Base-by-base conservation (phyloP, 1,140 invertebrate species). In the Drosophila pectinifera region DNA sequence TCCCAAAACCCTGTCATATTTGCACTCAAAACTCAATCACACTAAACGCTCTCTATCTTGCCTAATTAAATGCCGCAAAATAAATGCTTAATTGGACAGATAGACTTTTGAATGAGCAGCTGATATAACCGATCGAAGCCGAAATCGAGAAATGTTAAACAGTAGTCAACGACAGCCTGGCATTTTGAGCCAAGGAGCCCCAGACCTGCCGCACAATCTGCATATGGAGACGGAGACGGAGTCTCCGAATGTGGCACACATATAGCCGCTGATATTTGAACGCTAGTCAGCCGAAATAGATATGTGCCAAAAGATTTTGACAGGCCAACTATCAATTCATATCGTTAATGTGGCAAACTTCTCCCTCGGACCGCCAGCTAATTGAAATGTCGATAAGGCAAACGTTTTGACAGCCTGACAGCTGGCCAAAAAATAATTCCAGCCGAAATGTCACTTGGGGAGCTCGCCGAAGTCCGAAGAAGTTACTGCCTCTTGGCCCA, bases 51-150 rank as follows among this genome's bases (percentile, higher is more conserved):
- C 16, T 83, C 78, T 86, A 88, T 88, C 78, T 78, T 41, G 59
- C 76, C 79, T 86, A 86, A 86, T 86, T 86, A 86, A 86, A 88
- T 58, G 74, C 75, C 62, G 64, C 49, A 70, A 83, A 86, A 77
- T 82, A 82, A 83, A 85, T 80, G 68, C 84, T 88, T 86, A 86
- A 86, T 86, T 86, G 82, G 82, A 86, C 82, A 86, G 82, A 88
- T 86, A 79, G 83, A 86, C 82, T 88, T 75, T 75, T 88, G 78
- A 86, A 86, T 86, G 64, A 67, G 36, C 64, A 75, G 39, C 16
- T 36, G 72, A 84, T 56, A 64, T 28, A 49, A 41, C 24, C 63
- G 58, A 64, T 64, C 38, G 11, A 20, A 46, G 54, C 48, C 53
- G 59, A 56, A 73, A 43, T 48, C 46, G 16, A 69, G 42, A 76